A percentile compares a stretch with the other conserved stretches of the same genome.
Evolutionary conservation across 2,888 invertebrate genomes (phyloP).

Genomic region (Parnassius glacialis): DNA sequence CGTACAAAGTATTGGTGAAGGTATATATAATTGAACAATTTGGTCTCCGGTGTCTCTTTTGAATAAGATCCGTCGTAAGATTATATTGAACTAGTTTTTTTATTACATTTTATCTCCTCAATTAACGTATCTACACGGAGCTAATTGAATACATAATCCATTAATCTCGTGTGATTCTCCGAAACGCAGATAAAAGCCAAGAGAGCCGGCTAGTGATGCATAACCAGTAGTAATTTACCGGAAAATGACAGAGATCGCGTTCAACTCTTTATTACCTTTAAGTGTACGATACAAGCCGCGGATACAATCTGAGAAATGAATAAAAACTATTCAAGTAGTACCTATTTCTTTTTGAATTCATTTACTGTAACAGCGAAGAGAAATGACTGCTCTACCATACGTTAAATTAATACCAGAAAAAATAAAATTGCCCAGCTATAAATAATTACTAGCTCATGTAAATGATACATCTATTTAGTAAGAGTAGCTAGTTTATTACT

Average conservation of each 20-base stretch:
- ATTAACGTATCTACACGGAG: conserved; percentile 19
- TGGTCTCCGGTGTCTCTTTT: background rate
- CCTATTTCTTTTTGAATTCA: conserved; percentile 7
- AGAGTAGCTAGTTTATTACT: too few relatives aligned
- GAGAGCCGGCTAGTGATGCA: conserved; percentile 16
- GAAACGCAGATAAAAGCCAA: conserved; percentile 15
- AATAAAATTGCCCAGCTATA: too few relatives aligned
- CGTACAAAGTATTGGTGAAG: too few relatives aligned
- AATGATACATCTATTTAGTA: too few relatives aligned
- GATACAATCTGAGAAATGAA: background rate
- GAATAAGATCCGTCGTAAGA: background rate
- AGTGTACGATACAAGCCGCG: background rate
- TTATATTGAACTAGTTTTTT: conserved; percentile 1
- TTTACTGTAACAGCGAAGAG: conserved; percentile 4
- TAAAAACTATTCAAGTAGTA: conserved; percentile 1
- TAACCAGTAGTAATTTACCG: conserved; percentile 49
- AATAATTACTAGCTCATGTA: too few relatives aligned
- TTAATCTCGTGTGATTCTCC: conserved; percentile 19
- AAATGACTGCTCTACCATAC: background rate
- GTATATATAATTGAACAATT: too few relatives aligned
- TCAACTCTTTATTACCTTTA: conserved; percentile 40
- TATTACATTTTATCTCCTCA: conserved; percentile 19
- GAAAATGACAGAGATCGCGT: conserved; percentile 56
- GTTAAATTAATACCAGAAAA: background rate
- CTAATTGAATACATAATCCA: conserved; percentile 25